Evolutionary conservation across 1,140 invertebrate species (phyloP).

Genomic region (Caenorhabditis brenneri): DNA sequence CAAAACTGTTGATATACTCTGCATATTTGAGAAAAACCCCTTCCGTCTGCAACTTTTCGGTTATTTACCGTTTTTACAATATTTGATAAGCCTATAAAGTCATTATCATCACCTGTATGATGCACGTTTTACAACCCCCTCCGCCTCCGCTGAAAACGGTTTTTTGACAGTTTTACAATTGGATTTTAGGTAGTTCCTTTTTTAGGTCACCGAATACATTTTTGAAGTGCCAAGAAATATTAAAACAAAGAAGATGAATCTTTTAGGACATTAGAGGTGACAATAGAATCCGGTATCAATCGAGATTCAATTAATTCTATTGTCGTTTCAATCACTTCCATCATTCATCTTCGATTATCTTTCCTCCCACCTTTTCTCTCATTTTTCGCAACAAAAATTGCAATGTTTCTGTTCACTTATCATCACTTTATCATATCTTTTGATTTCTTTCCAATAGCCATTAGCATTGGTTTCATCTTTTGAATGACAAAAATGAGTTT

Average conservation of each 20-base stretch:
- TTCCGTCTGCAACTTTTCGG: constrained; percentile 7
- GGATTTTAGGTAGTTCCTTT: background rate
- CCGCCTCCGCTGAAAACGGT: background rate
- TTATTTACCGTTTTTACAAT: background rate
- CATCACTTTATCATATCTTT: background rate
- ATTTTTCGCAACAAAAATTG: background rate
- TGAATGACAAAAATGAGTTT: background rate
- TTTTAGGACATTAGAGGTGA: background rate
- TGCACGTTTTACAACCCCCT: background rate
- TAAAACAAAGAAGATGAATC: background rate
- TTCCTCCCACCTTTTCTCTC: background rate
- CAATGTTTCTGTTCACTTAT: background rate
- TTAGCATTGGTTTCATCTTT: background rate
- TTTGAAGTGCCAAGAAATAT: too few species aligned
- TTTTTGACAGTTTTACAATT: constrained; percentile 8
- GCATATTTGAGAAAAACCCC: background rate
- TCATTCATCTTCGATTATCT: background rate
- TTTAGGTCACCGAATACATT: too few species aligned
- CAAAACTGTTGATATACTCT: background rate
- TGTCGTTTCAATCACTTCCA: background rate
- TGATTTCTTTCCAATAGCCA: background rate
- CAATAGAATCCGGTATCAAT: background rate
- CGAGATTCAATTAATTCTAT: background rate
- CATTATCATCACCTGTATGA: background rate
- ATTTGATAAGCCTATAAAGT: background rate